Evolutionary conservation across 2,888 invertebrate species (phyloP).

Genomic region (Yponomeuta malinellus): DNA sequence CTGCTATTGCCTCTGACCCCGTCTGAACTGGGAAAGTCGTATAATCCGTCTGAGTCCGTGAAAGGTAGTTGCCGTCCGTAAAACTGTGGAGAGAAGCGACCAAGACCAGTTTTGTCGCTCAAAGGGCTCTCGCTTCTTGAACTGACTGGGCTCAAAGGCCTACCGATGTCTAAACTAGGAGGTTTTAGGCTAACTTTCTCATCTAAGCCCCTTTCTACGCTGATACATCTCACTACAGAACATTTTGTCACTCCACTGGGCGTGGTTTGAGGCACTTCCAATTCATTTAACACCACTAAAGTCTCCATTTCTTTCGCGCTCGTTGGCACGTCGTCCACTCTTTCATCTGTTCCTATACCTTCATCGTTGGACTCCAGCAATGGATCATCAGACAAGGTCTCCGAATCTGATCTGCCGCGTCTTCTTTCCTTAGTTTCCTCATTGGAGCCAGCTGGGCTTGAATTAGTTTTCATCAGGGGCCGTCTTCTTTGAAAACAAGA

Average conservation of each 20-base stretch:
- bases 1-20: constrained; percentile 75
- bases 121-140: constrained; percentile 87
- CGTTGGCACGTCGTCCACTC: constrained; percentile 82
- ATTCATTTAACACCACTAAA: constrained; percentile 57
- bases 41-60: constrained; percentile 87
- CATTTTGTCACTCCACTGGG: constrained; percentile 69
- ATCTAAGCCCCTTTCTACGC: constrained; percentile 72
- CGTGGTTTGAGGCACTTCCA: constrained; percentile 60
- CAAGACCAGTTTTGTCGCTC: constrained; percentile 82
- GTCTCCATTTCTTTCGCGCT: constrained; percentile 79
- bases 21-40: constrained; percentile 87
- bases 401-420: constrained; percentile 82
- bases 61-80: constrained; percentile 82
- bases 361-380: constrained; percentile 84
- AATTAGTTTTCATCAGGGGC: constrained; percentile 78
- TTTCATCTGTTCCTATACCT: constrained; percentile 86
- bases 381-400: constrained; percentile 83
- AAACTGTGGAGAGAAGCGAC: constrained; percentile 82
- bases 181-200: constrained; percentile 60
- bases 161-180: constrained; percentile 71
- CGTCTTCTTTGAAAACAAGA: constrained; percentile 74
- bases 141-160: constrained; percentile 82
- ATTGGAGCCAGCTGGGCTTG: constrained; percentile 62
- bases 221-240: constrained; percentile 73
- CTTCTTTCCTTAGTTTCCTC: constrained; percentile 67